Evolutionary conservation across 2,113 vertebrate species (phyloP).

Genomic region (Pterocles orientalis): DNA sequence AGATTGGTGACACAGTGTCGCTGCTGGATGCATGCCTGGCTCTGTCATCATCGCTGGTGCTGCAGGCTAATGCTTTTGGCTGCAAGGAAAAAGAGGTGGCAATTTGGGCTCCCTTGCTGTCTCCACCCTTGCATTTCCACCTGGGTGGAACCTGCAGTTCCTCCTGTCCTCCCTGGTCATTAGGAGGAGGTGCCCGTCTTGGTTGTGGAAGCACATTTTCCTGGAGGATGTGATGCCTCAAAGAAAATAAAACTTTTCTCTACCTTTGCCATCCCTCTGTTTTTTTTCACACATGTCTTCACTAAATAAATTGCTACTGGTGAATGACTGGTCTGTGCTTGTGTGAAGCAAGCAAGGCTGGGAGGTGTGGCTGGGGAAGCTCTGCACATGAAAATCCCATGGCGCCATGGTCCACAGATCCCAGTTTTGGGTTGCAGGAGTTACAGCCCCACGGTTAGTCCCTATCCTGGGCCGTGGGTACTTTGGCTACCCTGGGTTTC

Average conservation of each 20-base stretch:
- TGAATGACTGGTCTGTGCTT: neutral
- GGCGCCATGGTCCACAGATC: neutral
- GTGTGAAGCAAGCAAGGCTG: neutral
- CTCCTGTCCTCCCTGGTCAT: neutral
- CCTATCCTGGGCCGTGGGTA: neutral
- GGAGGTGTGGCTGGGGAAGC: neutral
- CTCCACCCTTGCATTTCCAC: neutral
- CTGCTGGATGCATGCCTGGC: accelerated
- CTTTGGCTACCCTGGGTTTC: neutral
- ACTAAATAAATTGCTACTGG: neutral
- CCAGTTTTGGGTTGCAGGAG: neutral
- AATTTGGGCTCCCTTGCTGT: neutral
- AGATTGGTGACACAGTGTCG: accelerated
- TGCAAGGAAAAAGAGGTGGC: neutral
- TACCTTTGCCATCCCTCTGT: neutral
- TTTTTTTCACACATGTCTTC: accelerated
- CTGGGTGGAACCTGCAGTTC: neutral
- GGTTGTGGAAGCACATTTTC: neutral
- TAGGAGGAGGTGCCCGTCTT: neutral
- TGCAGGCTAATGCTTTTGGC: neutral
- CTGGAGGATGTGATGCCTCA: neutral
- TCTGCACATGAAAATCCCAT: neutral
- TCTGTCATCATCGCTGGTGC: accelerated
- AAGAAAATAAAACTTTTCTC: neutral
- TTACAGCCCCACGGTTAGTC: neutral